Evolutionary conservation across 2,113 vertebrate species (phyloP).

Genomic region (Mesoclemmys tuberculata): DNA sequence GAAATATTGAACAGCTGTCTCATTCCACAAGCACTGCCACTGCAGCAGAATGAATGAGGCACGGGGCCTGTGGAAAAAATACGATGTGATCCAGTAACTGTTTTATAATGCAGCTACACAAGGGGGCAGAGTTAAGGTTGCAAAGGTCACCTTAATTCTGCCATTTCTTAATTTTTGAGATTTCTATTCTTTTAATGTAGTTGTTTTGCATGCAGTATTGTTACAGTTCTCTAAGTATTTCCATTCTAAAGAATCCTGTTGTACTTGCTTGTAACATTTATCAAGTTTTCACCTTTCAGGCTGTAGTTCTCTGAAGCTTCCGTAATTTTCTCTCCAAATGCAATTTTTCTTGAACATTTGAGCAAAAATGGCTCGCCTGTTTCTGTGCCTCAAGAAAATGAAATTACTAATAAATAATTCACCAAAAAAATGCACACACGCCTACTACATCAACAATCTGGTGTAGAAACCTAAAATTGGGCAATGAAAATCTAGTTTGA

Average conservation of each 20-base stretch:
- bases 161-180: not conserved
- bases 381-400: not conserved
- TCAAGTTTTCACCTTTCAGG: not conserved
- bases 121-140: not conserved
- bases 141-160: not conserved
- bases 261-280: not conserved
- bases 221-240: not conserved
- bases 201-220: not conserved
- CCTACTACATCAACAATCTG: not conserved
- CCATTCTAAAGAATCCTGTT: not conserved
- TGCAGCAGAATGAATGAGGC: not conserved
- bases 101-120: not conserved
- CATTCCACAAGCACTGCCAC: not conserved
- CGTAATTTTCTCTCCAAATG: not conserved
- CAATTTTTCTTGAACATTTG: rapidly evolving
- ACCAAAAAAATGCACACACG: not conserved
- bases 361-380: not conserved
- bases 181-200: not conserved
- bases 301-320: not conserved
- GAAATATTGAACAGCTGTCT: not conserved
- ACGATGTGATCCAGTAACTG: not conserved
- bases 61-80: not conserved
- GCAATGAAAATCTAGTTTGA: not conserved
- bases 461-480: not conserved
- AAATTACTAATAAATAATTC: not conserved